A percentile compares a stretch with the other conserved stretches of the same genome.
phyloP scores from a whole-genome alignment of 2,797 vertebrate genomes.

The Erethizon dorsatum region DNA sequence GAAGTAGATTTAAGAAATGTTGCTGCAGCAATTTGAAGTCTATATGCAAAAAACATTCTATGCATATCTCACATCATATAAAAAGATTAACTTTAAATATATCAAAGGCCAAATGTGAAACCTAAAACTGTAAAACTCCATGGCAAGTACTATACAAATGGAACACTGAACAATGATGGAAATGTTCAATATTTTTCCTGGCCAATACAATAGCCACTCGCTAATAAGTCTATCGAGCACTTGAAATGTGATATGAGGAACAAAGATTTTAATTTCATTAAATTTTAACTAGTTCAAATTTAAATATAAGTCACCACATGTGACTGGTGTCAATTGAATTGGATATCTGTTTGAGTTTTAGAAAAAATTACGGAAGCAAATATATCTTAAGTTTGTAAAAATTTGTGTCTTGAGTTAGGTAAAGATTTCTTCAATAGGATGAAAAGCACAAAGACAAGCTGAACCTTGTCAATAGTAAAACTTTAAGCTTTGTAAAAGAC shows the following conservation, averaged over 20 bases:
- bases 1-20: neutral
- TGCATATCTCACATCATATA: neutral
- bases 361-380: neutral
- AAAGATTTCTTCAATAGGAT: conserved; percentile 1
- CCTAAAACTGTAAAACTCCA: neutral
- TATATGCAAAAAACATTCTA: neutral
- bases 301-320: neutral
- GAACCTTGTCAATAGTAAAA: conserved; percentile 10
- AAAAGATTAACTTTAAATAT: neutral
- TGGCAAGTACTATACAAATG: neutral
- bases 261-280: neutral
- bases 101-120: neutral
- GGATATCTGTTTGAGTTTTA: neutral
- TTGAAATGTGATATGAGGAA: neutral
- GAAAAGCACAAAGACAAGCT: neutral
- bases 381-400: neutral
- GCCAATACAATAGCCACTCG: neutral
- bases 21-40: neutral
- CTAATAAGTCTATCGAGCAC: neutral
- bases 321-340: neutral
- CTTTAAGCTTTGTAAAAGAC: neutral
- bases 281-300: conserved; percentile 8
- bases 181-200: neutral
- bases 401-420: neutral
- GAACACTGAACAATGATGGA: neutral